Base-by-base conservation (phyloP, 2,888 invertebrate genomes). In the Hirtodrosophila confusa region DNA sequence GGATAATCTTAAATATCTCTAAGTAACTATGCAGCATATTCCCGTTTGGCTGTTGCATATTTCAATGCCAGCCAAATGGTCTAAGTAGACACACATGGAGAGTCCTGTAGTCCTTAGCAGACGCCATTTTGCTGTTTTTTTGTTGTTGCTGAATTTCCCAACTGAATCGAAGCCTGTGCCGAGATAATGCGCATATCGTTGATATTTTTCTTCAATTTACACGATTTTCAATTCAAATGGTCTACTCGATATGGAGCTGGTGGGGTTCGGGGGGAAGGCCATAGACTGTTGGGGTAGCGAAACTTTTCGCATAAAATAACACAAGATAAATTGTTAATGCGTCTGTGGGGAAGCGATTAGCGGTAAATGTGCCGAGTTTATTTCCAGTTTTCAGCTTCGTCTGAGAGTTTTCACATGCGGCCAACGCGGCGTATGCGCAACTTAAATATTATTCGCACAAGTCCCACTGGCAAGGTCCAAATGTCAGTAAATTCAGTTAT, bases 301-400 rank as follows among this genome's bases (percentile, higher is more conserved):
- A 86, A 87, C 56, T 86, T 86, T 86, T 83, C 86, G 73, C 78
- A 87, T 89, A 88, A 89, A 87, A 89, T 82, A 85, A 76, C 75
- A 72, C 69, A 89, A 89, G 86, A 87, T 87, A 87, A 88, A 88
- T 89, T 88, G 87, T 87, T 87, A 89, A 88, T 89, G 89, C 78
- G 86, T 87, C 88, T 89, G 79, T 85, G 73, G 86, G 86, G 86
- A 89, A 78, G 85, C 87, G 89, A 89, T 87, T 87, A 86, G 89
- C 78, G 85, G 85, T 78, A 78, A 89, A 87, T 86, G 88, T 84
- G 79, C 74, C 53, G 80, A 80, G 86, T 84, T 88, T 83, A 85
- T 80, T 64, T 80, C 62, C 49, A 74, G 61, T 84, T 80, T 72
- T 47, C 37, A 44, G 69, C 48, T 35, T 31, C 60, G 54, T 71